Conservation (phyloP, 2,888 invertebrate species). For the Fissipunctia ypsillon region DNA sequence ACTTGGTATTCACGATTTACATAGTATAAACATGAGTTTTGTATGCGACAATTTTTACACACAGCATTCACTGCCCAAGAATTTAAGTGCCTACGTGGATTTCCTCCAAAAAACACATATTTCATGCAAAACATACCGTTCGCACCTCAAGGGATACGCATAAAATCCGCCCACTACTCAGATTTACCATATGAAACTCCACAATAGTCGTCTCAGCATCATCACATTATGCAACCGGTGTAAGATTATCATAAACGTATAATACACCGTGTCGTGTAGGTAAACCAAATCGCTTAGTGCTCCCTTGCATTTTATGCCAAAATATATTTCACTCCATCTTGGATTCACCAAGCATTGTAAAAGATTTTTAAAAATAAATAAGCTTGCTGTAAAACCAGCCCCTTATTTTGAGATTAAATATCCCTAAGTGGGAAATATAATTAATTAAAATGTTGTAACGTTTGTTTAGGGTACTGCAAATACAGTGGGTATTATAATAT, state of each 20-base stretch:
- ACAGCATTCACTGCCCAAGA: not conserved
- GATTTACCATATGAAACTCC: conserved; percentile 82
- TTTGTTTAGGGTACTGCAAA: conserved; percentile 40
- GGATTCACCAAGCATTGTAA: conserved; percentile 29
- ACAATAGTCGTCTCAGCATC: conserved; percentile 77
- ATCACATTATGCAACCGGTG: conserved; percentile 87
- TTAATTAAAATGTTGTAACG: conserved; percentile 22
- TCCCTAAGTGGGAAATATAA: conserved; percentile 25
- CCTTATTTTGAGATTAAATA: conserved; percentile 38
- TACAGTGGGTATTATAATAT: conserved; percentile 15
- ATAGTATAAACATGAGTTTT: too few species aligned
- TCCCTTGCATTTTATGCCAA: conserved; percentile 65
- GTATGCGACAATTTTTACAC: not conserved
- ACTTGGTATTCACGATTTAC: too few species aligned
- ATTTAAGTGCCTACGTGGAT: conserved; percentile 25
- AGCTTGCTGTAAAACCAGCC: conserved; percentile 3
- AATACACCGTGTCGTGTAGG: conserved; percentile 71
- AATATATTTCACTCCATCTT: conserved; percentile 55
- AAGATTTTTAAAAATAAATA: conserved; percentile 24
- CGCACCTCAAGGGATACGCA: conserved; percentile 67
- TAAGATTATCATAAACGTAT: conserved; percentile 87
- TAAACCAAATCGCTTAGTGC: conserved; percentile 68
- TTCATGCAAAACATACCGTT: conserved; percentile 58
- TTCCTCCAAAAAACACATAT: conserved; percentile 48
- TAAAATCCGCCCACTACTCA: conserved; percentile 79